Evolutionary conservation across 30 jellyfish, hydroid and myxozoan genomes (phyloP), one percentile per base, ranked within the genome.

Genomic region (Sanderia malayensis): DNA sequence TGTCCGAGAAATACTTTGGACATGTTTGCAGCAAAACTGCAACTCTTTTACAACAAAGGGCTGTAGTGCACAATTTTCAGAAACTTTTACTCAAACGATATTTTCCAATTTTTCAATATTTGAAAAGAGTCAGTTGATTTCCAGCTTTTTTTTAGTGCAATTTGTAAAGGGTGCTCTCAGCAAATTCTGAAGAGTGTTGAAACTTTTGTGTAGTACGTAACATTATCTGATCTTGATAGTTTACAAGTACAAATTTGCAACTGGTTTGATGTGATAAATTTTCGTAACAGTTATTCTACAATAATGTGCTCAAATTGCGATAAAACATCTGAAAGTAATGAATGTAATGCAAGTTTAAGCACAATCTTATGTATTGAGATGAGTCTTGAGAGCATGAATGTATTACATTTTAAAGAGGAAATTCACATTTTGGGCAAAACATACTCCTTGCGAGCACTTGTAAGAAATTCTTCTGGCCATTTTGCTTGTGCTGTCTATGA

Each of bases 41-140:
- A 33, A 13, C 15, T 31, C 79, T 66, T 44, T 66, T 32, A 66
- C 64, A 9, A 32, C 64, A 66, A 66, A 26, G 68, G 64, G 32
- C 68, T 66, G 79, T 68, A 25, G 32, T 66, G 79, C 79, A 21
- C 79, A 44, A n/a, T 66, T 66, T 33, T 66, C 68, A 27, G 79
- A 66, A 66, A 66, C 32, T 7, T 66, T 66, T 25, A 31, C 79
- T 31, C 33, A 66, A 21, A 66, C 25, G 3, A 25, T 66, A 9
- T 66, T 66, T 66, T 33, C 33, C 30, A 66, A 66, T 32, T 32
- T 66, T 31, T 31, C 79, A 10, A 29, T 19, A 25, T 13, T 31
- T 21, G 64, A 66, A 21, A 66, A 32, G 68, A 44, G 21, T 66
- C 64, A 44, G 26, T 66, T 66, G 64, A 29, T 66, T 18, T 13